These are phyloP conservation scores for Antechinus stuartii DNA, from an alignment of 2,113 vertebrate genomes.

Conservation along the genomic window DNA sequence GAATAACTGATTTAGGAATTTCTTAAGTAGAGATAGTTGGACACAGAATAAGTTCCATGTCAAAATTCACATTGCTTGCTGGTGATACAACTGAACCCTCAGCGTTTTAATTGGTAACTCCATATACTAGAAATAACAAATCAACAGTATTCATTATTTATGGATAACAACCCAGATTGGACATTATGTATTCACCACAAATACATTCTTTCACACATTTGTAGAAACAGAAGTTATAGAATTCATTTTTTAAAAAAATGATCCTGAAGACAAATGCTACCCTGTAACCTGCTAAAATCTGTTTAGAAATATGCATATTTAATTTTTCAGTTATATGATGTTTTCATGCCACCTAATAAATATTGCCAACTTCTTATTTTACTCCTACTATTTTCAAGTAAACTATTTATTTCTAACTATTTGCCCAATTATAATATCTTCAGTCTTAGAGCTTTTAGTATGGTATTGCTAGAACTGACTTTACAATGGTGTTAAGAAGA, in stretches of 20 bases:
- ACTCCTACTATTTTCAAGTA: neutral
- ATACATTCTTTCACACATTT: neutral
- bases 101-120: neutral
- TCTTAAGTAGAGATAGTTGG: neutral
- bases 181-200: neutral
- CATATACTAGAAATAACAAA: neutral
- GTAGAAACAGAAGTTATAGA: neutral
- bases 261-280: neutral
- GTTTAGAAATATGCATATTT: neutral
- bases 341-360: slow-evolving; percentile 1
- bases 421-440: neutral
- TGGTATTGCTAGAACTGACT: neutral
- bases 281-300: neutral
- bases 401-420: neutral
- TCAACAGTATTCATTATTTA: neutral
- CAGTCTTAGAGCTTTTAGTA: neutral
- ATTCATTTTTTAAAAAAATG: neutral
- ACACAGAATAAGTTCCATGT: neutral
- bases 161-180: neutral
- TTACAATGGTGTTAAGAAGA: neutral
- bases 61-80: neutral
- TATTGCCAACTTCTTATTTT: neutral
- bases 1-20: neutral
- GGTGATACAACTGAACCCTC: neutral
- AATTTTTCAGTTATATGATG: neutral